Conservation (phyloP, 2,113 vertebrate species). For the Pelobates fuscus region DNA sequence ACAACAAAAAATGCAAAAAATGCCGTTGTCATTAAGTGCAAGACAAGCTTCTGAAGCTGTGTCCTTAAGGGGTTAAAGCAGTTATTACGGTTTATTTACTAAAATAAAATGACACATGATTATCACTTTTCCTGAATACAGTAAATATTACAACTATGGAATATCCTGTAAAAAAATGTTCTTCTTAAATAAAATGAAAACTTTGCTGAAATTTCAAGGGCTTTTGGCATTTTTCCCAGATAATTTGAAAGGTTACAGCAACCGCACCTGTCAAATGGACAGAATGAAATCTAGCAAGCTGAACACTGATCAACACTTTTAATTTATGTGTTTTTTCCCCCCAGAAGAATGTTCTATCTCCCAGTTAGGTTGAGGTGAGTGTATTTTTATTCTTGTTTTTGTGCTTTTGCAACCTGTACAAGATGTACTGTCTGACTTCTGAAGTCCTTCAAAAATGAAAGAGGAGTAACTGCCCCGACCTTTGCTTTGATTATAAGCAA, state of each 20-base stretch:
- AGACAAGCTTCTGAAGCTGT: too few relatives aligned
- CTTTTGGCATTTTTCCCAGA: constrained; percentile 23
- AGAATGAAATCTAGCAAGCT: neutral
- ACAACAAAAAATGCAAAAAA: too few relatives aligned
- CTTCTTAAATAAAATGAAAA: constrained; percentile 4
- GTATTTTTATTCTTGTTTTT: neutral
- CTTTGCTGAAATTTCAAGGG: constrained; percentile 12
- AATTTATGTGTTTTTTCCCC: constrained; percentile 4
- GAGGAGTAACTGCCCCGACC: too few relatives aligned
- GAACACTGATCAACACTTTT: constrained; percentile 4
- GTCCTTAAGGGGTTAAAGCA: too few relatives aligned
- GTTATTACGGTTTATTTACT: too few relatives aligned
- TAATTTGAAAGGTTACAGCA: constrained; percentile 7
- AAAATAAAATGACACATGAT: too few relatives aligned
- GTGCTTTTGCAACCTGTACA: neutral
- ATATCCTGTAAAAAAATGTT: too few relatives aligned
- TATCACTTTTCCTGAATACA: too few relatives aligned
- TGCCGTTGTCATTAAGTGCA: too few relatives aligned
- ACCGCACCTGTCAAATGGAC: neutral
- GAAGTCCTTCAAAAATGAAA: too few relatives aligned
- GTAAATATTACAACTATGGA: too few relatives aligned
- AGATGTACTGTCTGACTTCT: neutral
- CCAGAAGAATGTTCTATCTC: neutral
- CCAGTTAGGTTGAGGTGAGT: neutral
- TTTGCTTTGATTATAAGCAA: too few relatives aligned